Percentiles rank a stretch among this genome's conserved stretches.
These are phyloP conservation scores for Dolichomitus sp. DNA, from an alignment of 2,888 invertebrate species.

Conservation along the genomic window DNA sequence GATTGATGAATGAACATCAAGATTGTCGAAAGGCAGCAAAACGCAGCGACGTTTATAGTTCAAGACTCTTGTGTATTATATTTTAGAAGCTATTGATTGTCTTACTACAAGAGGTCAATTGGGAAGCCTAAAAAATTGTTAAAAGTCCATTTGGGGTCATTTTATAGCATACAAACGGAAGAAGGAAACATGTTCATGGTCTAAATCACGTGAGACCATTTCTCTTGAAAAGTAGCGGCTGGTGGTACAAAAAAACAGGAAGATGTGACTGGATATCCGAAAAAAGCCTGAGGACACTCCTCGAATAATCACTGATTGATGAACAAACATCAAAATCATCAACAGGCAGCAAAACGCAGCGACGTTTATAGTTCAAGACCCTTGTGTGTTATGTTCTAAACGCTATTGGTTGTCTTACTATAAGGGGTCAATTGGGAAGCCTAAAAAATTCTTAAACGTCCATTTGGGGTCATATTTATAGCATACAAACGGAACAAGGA, in stretches of 20 bases:
- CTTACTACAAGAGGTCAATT: neutral
- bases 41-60: neutral
- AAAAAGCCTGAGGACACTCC: no score
- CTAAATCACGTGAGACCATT: neutral
- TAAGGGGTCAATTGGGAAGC: neutral
- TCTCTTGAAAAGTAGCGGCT: neutral
- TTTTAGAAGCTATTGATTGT: neutral
- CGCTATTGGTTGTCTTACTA: neutral
- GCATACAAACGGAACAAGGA: neutral
- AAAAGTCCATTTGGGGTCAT: neutral
- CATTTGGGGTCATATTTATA: neutral
- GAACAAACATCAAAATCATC: neutral
- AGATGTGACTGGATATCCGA: no score
- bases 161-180: neutral
- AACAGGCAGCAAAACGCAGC: neutral
- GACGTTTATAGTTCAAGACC: neutral
- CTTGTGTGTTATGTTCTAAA: neutral
- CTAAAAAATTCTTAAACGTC: neutral
- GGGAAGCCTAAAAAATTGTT: neutral
- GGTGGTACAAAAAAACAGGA: neutral
- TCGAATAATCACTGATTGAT: conserved; percentile 25
- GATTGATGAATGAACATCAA: neutral
- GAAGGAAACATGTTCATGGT: neutral
- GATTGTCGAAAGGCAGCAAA: neutral
- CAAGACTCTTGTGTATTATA: neutral